Percentiles rank a stretch among this genome's conserved stretches.
phyloP scores from a whole-genome alignment of 1,140 invertebrate species.

The Vanessa tameamea region DNA sequence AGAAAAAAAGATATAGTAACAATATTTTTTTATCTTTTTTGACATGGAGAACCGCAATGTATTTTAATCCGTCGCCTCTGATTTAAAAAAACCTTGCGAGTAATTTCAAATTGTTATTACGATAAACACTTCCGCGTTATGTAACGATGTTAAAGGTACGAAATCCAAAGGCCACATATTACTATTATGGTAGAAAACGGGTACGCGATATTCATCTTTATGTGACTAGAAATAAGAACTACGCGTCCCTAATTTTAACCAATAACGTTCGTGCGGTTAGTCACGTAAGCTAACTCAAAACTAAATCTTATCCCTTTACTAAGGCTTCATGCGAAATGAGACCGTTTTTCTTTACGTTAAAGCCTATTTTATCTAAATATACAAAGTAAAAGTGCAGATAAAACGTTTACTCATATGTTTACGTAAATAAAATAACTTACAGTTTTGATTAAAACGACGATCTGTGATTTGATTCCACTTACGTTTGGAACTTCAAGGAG shows the following conservation, averaged over 20 bases:
- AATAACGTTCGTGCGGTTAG: constrained; percentile 30
- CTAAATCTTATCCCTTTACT: constrained; percentile 21
- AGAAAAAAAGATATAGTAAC: too few species aligned
- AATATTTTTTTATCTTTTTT: too few species aligned
- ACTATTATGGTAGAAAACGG: background rate
- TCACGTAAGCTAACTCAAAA: constrained; percentile 38
- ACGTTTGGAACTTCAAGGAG: too few species aligned
- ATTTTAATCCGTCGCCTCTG: too few species aligned
- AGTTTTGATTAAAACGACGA: too few species aligned
- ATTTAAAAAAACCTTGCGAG: background rate
- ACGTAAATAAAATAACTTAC: background rate
- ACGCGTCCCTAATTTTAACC: background rate
- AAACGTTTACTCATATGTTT: background rate
- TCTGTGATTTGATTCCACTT: too few species aligned
- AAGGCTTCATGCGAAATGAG: background rate
- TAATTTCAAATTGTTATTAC: background rate
- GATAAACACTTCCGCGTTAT: constrained; percentile 9
- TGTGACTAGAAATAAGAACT: background rate
- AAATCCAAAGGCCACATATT: background rate
- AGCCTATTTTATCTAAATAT: background rate
- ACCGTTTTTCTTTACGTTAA: constrained; percentile 9
- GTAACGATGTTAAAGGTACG: constrained; percentile 9
- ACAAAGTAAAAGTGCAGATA: constrained; percentile 6
- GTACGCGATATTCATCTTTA: background rate
- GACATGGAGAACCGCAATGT: too few species aligned